Evolutionary conservation across 2,888 invertebrate genomes (phyloP).

Genomic region (Gastracanthus pulcherrimus): DNA sequence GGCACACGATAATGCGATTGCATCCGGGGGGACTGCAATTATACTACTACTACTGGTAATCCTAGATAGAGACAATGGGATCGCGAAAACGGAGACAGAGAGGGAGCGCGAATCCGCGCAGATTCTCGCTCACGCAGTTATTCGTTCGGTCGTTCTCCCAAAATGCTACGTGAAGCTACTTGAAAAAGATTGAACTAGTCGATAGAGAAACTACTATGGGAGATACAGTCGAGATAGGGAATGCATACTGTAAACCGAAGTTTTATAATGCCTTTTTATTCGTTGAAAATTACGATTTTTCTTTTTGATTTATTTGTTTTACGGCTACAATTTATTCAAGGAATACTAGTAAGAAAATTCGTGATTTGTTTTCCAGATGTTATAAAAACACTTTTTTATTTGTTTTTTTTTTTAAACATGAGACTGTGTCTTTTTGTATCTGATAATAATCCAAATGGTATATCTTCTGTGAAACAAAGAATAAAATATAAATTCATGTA

Average conservation of each 20-base stretch:
- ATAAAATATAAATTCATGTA: no score
- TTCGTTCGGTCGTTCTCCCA: not conserved
- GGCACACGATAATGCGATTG: not conserved
- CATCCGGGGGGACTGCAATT: not conserved
- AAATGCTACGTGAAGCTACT: not conserved
- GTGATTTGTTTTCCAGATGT: no score
- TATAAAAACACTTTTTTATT: no score
- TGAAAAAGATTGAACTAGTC: not conserved
- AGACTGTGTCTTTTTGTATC: no score
- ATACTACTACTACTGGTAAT: not conserved
- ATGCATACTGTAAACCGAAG: not conserved
- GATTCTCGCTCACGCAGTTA: not conserved
- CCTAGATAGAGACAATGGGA: not conserved
- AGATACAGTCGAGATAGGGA: not conserved
- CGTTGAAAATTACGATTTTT: not conserved
- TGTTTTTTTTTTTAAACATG: no score
- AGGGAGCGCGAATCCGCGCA: not conserved
- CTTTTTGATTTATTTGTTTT: no score
- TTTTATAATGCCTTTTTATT: not conserved
- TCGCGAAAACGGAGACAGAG: not conserved
- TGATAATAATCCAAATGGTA: no score
- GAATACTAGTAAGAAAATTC: no score
- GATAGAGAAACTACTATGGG: not conserved
- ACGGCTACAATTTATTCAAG: no score
- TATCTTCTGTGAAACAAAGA: no score